phyloP scores from a whole-genome alignment of 1,140 invertebrate species.

The Calosoma granatense region DNA sequence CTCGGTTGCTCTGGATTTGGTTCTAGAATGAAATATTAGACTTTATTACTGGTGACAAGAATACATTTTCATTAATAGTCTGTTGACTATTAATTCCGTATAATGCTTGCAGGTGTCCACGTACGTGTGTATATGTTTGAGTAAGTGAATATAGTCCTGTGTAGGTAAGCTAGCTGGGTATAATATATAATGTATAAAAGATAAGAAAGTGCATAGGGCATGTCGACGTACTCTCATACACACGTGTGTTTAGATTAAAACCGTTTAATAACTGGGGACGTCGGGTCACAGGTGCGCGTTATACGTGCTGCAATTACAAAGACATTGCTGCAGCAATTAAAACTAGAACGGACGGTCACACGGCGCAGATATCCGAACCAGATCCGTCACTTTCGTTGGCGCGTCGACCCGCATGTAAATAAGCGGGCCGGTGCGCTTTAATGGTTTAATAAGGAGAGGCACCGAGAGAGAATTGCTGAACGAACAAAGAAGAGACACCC shows the following conservation, averaged over 20 bases:
- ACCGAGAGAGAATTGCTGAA: too few species aligned
- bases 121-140: too few species aligned
- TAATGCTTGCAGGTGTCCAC: too few species aligned
- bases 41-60: too few species aligned
- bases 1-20: background rate
- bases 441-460: slow-evolving; percentile 3
- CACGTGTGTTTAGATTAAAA: slow-evolving; percentile 9
- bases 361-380: background rate
- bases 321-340: background rate
- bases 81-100: too few species aligned
- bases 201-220: background rate
- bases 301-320: background rate
- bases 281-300: background rate
- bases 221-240: background rate
- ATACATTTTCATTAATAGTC: too few species aligned
- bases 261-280: background rate
- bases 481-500: too few species aligned
- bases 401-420: background rate
- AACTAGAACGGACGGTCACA: background rate
- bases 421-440: background rate
- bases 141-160: too few species aligned
- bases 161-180: too few species aligned
- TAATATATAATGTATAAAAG: too few species aligned
- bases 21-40: background rate
- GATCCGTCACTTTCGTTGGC: background rate